Base-by-base conservation (phyloP, 2,888 invertebrate species). In the Hoplodrina blanda region DNA sequence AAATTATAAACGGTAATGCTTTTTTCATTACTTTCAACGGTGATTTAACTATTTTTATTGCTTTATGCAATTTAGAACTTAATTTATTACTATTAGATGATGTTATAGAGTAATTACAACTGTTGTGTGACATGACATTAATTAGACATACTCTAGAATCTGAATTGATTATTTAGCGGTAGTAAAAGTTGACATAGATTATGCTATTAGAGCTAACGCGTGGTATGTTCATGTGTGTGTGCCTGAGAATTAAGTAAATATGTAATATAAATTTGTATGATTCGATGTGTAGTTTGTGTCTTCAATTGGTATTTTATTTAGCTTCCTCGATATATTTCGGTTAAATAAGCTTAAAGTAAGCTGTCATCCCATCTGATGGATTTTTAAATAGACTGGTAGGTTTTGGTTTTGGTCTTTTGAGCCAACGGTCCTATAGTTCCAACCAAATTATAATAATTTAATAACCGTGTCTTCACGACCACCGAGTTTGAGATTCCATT, bases 61-160 rank as follows among this genome's bases (percentile, higher is more conserved):
- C 46, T 59, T 41, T 46, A 44, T 46, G n/a, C n/a, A 11, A 67
- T 65, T 71, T 52, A 65, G 52, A n/a, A 44, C 44, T 37, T 49
- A 53, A 67, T 72, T 62, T n/a, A 59, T 63, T 57, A 44, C 0
- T 37, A 30, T 70, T 33, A 69, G 57, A n/a, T 41, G 10, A 41
- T 59, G 17, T 54, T 33, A 25, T 46, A 30, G 30, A 56, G 63
- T 56, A 41, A 73, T 67, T 70, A 78, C 63, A 55, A 68, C 53
- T 61, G 74, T 66, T 69, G 59, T 62, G 66, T 60, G 62, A 67
- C 63, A 61, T 46, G 71, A 59, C 44, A 78, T 78, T 44, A 52
- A 68, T 78, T 78, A 67, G 52, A 37, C 15, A 46, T 62, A 75
- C 13, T 69, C 68, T 77, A 60, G 61, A 76, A 57, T 57, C 25